Evolutionary conservation across 2,113 vertebrate species (phyloP).

Genomic region (Mustela lutreola): DNA sequence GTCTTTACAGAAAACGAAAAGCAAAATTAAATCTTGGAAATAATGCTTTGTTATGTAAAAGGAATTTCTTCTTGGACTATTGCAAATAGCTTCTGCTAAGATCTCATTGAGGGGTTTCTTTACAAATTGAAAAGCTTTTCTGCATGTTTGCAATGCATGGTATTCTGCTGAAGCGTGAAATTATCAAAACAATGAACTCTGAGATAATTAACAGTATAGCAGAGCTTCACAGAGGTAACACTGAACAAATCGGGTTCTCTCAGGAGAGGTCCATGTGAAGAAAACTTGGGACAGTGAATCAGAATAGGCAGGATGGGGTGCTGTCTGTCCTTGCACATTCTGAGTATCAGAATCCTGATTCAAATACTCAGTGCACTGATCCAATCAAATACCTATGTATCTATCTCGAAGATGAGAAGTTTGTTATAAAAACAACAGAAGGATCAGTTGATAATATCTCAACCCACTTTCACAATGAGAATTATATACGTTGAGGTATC

Average conservation of each 20-base stretch:
- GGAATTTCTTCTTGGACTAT: constrained; percentile 53
- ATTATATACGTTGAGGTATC: background rate
- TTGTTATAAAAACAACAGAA: background rate
- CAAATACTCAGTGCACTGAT: background rate
- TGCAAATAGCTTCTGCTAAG: constrained; percentile 41
- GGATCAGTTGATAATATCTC: background rate
- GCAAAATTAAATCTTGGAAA: constrained; percentile 86
- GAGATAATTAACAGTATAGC: constrained; percentile 44
- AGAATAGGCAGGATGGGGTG: background rate
- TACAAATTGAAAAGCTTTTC: constrained; percentile 55
- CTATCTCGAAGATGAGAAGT: background rate
- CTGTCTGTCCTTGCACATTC: background rate
- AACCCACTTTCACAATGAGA: background rate
- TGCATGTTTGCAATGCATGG: background rate
- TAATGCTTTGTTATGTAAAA: constrained; percentile 81
- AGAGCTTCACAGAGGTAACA: background rate
- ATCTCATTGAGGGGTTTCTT: background rate
- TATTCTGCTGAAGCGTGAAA: constrained; percentile 61
- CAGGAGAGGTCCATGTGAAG: background rate
- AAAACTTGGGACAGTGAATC: background rate
- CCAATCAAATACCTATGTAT: background rate
- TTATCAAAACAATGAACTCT: constrained; percentile 51
- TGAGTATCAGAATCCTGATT: background rate
- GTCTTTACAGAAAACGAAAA: constrained; percentile 84
- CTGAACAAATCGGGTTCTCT: background rate